Conservation (phyloP, 1,140 invertebrate species). For the Laupala kohalensis region DNA sequence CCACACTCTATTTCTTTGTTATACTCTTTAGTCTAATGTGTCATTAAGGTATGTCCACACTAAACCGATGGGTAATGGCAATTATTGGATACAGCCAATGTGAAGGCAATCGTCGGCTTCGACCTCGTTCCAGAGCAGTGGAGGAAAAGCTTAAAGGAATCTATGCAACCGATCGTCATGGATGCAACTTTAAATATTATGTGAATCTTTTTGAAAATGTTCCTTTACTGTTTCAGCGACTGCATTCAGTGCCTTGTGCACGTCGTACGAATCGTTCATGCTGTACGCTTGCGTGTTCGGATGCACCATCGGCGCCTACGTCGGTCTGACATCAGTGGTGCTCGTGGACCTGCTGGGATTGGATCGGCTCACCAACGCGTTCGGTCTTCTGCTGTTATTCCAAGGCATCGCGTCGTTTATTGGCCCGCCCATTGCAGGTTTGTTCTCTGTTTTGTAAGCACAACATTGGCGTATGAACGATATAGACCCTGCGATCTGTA, state of each 20-base stretch:
- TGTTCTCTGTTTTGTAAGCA: no score
- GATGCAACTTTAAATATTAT: no score
- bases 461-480: no score
- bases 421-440: slow-evolving; percentile 80
- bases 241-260: slow-evolving; percentile 56
- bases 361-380: slow-evolving; percentile 80
- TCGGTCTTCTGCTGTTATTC: slow-evolving; percentile 80
- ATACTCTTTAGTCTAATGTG: no score
- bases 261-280: slow-evolving; percentile 50
- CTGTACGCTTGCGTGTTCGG: slow-evolving; percentile 75
- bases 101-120: no score
- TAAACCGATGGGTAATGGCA: no score
- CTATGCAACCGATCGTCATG: not conserved
- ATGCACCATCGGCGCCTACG: slow-evolving; percentile 82
- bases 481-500: no score
- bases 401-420: slow-evolving; percentile 82
- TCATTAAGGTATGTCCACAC: no score
- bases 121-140: no score
- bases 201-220: not conserved
- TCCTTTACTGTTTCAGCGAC: slow-evolving; percentile 57
- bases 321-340: slow-evolving; percentile 82
- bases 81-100: no score
- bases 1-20: no score
- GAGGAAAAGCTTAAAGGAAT: no score
- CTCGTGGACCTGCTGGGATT: slow-evolving; percentile 75